Base-by-base conservation (phyloP, 2,113 vertebrate species). In the Vulpes vulpes region DNA sequence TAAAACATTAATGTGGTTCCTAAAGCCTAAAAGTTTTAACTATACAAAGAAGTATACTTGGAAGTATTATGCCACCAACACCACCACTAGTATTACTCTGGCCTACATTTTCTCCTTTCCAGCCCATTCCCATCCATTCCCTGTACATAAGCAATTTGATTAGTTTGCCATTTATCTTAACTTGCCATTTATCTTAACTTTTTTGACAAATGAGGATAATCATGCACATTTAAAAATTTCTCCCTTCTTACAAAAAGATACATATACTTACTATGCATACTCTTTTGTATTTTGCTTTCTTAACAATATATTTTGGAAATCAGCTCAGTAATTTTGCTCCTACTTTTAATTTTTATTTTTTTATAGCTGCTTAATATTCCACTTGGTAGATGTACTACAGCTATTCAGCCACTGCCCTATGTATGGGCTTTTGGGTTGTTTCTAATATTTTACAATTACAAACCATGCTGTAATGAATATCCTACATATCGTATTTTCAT, bases 381-480 rank as follows among this genome's bases (percentile, higher is more conserved):
- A 73, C 11, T 74, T 16, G 55, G 17, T 14, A 69, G 51, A 67
- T 60, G 25, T n/a, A 53, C 38, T 22, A 62, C 0, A 92, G 84
- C 19, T 89, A 84, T 55, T 78, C 60, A 84, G 73, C 85, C 23
- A 69, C 60, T 90, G 16, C 64, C 32, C 32, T 60, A 27, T 16
- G 30, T 16, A 32, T 60, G 69, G 53, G 35, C 53, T 89, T 51
- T 84, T 87, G 25, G 51, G 53, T 53, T 71, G 67, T 67, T 83
- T 83, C 59, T 22, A 67, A 38, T 84, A 69, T 79, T 89, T 94
- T 67, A 22, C 57, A 96, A 83, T 93, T 81, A 89, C 12, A 78
- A 83, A 89, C 38, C 51, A 93, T 53, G 38, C 1, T 93, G 53
- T 55, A 82, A 59, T 51, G 11, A 93, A 38, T 69, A 89, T 84